Conservation (phyloP, 2,797 vertebrate genomes). For the Percopsis omiscomaycus region DNA sequence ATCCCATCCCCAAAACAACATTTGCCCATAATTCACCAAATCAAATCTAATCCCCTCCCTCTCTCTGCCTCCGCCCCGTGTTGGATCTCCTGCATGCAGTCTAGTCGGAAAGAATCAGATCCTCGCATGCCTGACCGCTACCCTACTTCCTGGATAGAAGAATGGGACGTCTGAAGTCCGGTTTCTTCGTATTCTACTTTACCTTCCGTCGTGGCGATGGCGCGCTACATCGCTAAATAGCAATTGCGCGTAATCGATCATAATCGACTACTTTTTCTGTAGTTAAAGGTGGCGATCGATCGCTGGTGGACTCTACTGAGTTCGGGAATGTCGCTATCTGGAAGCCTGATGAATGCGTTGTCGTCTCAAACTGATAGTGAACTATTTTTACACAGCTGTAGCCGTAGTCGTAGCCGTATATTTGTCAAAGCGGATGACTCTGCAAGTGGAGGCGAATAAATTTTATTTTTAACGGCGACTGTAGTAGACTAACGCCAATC, state of each 20-base stretch:
- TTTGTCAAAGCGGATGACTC: conserved; percentile 52
- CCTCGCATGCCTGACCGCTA: conserved; percentile 69
- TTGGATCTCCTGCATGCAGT: conserved; percentile 76
- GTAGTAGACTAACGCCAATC: conserved; percentile 34
- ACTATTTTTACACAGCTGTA: conserved; percentile 48
- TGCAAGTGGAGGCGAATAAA: conserved; percentile 53
- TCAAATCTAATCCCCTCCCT: conserved; percentile 50
- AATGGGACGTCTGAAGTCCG: conserved; percentile 83
- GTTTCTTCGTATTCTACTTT: conserved; percentile 44
- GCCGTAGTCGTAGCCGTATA: conserved; percentile 50
- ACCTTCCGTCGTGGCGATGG: conserved; percentile 62
- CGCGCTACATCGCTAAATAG: conserved; percentile 71
- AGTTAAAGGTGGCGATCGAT: conserved; percentile 69
- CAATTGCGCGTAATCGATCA: conserved; percentile 57
- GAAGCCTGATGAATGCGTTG: conserved; percentile 65
- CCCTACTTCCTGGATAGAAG: conserved; percentile 88
- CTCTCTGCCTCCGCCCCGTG: conserved; percentile 73
- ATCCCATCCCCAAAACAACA: no score
- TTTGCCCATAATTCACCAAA: conserved; percentile 45
- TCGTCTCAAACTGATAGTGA: conserved; percentile 55
- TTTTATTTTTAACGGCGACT: conserved; percentile 39
- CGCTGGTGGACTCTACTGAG: conserved; percentile 62
- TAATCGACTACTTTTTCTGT: conserved; percentile 59
- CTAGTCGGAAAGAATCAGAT: conserved; percentile 67
- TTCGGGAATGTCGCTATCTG: conserved; percentile 74